A percentile compares a stretch with the other conserved stretches of the same genome.
These are phyloP conservation scores for Pristionchus pacificus DNA, from an alignment of 1,140 invertebrate species.

Conservation along the genomic window DNA sequence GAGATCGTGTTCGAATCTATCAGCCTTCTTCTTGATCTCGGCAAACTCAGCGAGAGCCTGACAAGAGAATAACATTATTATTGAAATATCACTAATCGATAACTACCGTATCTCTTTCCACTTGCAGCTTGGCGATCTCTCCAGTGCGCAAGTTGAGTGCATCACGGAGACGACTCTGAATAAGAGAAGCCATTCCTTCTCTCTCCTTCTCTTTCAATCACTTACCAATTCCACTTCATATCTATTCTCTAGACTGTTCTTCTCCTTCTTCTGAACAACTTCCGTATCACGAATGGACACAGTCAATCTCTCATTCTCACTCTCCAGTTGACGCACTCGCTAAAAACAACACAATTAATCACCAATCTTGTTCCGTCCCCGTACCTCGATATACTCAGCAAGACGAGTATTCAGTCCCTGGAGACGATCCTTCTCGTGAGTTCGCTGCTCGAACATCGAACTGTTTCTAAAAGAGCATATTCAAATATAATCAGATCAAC, in stretches of 20 bases:
- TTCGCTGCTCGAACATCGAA: too few relatives aligned
- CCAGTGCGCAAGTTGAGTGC: neutral
- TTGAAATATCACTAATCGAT: too few relatives aligned
- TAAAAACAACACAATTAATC: neutral
- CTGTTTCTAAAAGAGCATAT: too few relatives aligned
- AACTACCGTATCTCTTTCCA: neutral
- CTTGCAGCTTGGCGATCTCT: neutral
- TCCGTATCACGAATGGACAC: neutral
- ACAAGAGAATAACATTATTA: too few relatives aligned
- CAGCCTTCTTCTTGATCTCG: neutral
- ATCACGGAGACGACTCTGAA: neutral
- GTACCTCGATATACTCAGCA: neutral
- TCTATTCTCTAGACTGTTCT: neutral
- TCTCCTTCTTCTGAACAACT: neutral
- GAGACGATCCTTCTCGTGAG: neutral
- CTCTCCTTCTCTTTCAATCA: too few relatives aligned
- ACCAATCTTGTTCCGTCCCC: neutral
- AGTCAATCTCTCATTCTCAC: neutral
- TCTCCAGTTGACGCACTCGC: neutral
- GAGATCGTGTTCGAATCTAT: neutral
- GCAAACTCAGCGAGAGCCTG: neutral
- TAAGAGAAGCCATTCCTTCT: too few relatives aligned
- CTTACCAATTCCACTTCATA: neutral
- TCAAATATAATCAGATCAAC: too few relatives aligned
- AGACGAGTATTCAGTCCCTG: neutral